Evolutionary conservation across 2,797 vertebrate genomes (phyloP).

Genomic region (Coluber constrictor): DNA sequence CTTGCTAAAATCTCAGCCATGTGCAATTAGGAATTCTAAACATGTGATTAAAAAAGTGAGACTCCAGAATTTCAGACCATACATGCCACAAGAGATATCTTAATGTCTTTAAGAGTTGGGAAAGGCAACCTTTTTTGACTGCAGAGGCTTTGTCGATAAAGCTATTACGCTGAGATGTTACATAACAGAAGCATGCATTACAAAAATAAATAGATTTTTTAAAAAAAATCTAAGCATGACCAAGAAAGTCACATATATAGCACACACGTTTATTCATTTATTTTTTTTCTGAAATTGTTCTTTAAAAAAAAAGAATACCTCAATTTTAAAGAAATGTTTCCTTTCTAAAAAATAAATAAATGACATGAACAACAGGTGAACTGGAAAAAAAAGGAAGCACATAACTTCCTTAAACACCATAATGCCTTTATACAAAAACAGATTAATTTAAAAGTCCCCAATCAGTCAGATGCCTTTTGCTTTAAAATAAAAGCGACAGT

Average conservation of each 20-base stretch:
- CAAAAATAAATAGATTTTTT: background rate
- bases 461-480: background rate
- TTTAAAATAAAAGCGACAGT: background rate
- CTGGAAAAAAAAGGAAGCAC: conserved; percentile 11
- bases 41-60: conserved; percentile 10
- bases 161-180: background rate
- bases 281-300: background rate
- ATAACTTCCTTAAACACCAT: conserved; percentile 32
- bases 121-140: background rate
- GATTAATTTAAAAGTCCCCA: conserved; percentile 13
- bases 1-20: conserved; percentile 47
- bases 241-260: background rate
- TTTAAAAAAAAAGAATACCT: background rate
- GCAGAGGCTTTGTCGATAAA: background rate
- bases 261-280: background rate
- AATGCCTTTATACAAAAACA: conserved; percentile 8
- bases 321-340: conserved; percentile 9
- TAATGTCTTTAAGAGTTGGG: fast-evolving
- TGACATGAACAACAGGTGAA: conserved; percentile 16
- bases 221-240: fast-evolving
- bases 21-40: conserved; percentile 14
- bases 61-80: conserved; percentile 9
- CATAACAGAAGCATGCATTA: background rate
- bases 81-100: background rate
- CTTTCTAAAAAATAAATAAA: background rate